These are phyloP conservation scores for Mirounga angustirostris DNA, from an alignment of 2,113 vertebrate genomes.

Conservation along the genomic window DNA sequence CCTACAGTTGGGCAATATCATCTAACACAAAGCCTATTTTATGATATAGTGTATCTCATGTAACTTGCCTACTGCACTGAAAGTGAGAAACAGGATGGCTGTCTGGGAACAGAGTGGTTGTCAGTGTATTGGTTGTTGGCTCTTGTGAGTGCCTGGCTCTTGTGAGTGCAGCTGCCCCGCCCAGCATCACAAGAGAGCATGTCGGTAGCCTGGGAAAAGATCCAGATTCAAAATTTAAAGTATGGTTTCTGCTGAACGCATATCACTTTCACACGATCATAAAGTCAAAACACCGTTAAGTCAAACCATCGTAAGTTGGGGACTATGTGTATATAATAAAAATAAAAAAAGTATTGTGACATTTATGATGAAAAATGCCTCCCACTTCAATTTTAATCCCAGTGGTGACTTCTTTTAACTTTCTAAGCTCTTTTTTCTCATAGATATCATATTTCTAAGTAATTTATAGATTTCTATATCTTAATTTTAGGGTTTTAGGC, in stretches of 20 bases:
- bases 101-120: background rate
- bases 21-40: background rate
- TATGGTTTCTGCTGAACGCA: background rate
- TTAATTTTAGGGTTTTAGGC: background rate
- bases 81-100: background rate
- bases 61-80: background rate
- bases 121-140: background rate
- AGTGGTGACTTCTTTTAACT: background rate
- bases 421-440: background rate
- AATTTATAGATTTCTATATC: background rate
- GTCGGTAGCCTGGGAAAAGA: background rate
- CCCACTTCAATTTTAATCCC: background rate
- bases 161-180: background rate
- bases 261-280: background rate
- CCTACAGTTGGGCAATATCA: background rate
- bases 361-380: slow-evolving; percentile 36
- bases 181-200: background rate
- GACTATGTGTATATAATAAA: background rate
- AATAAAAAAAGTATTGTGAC: slow-evolving; percentile 9
- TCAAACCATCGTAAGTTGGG: background rate
- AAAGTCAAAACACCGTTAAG: background rate
- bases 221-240: background rate
- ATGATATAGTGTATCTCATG: background rate
- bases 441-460: background rate
- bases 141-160: background rate